A percentile compares a stretch with the other conserved stretches of the same genome.
phyloP scores from a whole-genome alignment of 2,888 invertebrate species.

The Augochlorella aurata region DNA sequence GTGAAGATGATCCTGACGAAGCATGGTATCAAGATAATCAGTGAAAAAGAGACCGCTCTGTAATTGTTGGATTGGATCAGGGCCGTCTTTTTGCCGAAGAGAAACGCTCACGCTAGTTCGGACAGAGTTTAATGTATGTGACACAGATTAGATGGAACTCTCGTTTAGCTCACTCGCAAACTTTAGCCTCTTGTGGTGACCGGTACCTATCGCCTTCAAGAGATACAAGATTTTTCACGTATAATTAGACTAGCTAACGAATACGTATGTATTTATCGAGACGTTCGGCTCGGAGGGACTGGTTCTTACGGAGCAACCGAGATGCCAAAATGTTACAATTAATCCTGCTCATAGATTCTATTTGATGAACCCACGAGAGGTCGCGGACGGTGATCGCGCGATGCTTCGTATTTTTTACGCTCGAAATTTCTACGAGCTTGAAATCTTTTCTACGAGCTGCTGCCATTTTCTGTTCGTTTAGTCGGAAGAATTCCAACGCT shows the following conservation, averaged over 20 bases:
- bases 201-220: slow-evolving; percentile 42
- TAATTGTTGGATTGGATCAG: slow-evolving; percentile 67
- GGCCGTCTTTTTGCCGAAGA: not conserved
- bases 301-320: slow-evolving; percentile 22
- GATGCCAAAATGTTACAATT: slow-evolving; percentile 41
- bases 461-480: not conserved
- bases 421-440: not conserved
- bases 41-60: slow-evolving; percentile 88
- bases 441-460: not conserved
- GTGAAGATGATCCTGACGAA: slow-evolving; percentile 89
- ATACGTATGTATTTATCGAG: slow-evolving; percentile 39
- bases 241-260: slow-evolving; percentile 41
- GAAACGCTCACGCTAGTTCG: slow-evolving; percentile 38
- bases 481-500: not conserved
- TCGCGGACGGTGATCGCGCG: not conserved
- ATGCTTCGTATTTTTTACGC: not conserved
- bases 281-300: slow-evolving; percentile 35
- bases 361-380: slow-evolving; percentile 34
- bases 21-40: slow-evolving; percentile 90
- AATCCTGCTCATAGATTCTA: slow-evolving; percentile 50
- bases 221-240: slow-evolving; percentile 51
- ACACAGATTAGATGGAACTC: slow-evolving; percentile 34
- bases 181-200: slow-evolving; percentile 48
- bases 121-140: slow-evolving; percentile 22
- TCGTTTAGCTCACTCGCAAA: slow-evolving; percentile 43